Evolutionary conservation across 1,140 invertebrate genomes (phyloP).

Genomic region (Temnothorax longispinosus): DNA sequence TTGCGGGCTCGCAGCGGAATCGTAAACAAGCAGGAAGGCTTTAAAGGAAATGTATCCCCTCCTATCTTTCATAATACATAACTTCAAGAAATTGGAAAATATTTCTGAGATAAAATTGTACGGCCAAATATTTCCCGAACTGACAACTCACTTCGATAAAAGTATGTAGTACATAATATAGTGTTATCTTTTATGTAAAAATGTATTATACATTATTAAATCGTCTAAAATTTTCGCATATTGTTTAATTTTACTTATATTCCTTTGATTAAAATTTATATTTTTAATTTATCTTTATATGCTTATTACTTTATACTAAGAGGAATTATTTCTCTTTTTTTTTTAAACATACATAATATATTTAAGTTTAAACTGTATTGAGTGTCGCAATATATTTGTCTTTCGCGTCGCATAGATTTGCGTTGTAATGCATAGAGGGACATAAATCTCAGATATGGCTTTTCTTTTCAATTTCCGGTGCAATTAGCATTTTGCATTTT

Average conservation of each 20-base stretch:
- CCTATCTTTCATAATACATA: constrained; percentile 23
- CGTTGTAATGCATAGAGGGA: background rate
- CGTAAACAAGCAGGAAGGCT: constrained; percentile 40
- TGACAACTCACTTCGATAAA: background rate
- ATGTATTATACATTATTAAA: background rate
- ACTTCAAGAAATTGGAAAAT: constrained; percentile 27
- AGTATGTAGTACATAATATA: background rate
- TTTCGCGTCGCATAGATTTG: background rate
- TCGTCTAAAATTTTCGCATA: background rate
- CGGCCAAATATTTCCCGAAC: constrained; percentile 10
- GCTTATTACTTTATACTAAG: background rate
- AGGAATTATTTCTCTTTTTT: background rate
- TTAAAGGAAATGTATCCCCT: constrained; percentile 20
- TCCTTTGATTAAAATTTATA: background rate
- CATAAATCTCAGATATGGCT: background rate
- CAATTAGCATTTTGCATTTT: constrained; percentile 32
- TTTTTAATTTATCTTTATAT: background rate
- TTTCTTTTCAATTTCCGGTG: constrained; percentile 7
- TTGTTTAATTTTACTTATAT: constrained; percentile 4
- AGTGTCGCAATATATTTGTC: background rate
- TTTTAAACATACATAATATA: background rate
- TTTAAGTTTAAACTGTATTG: background rate
- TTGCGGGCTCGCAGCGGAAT: background rate
- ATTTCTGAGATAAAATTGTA: constrained; percentile 23
- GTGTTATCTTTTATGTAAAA: background rate